Base-by-base conservation (phyloP, 2,113 vertebrate species). In the Calyptomena viridis region DNA sequence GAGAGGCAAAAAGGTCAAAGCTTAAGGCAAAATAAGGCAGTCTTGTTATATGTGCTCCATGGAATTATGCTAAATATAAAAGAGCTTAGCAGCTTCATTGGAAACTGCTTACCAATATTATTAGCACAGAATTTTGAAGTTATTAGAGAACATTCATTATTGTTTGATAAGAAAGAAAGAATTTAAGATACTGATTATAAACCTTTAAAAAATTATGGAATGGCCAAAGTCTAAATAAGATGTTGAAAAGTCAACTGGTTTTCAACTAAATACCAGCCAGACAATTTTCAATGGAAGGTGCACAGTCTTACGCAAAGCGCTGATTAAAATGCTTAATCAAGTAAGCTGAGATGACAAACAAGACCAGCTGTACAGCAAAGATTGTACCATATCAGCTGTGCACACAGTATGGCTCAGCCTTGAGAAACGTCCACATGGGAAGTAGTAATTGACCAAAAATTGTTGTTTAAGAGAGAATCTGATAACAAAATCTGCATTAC, bases 251-350 rank as follows among this genome's bases (percentile, higher is more conserved):
- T 92, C 85, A 95, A 33, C 66, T 83, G 66, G n/a, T 91, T 97
- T 95, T 92, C 66, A 82, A 22, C 73, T 85, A 92, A 94, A 85
- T 90, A 92, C 46, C 74, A 95, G 33, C 35, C 78, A 92, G 71
- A 50, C 15, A 53, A 75, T 94, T 95, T 97, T 90, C 74, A 92
- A 84, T 60, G 92, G 85, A 96, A 97, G 87, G 67, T 95, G 44
- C 28, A 84, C 28, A 53, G 20, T 95, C 84, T 86, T 90, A 83
- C 74, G 76, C 67, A 93, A 94, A 97, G 72, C 64, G 28, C 59
- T 89, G 94, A 92, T 97, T 97, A 94, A 96, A 95, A 89, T 92
- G 58, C 91, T 94, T 96, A 96, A 96, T 97, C 94, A 94, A 95
- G 87, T 89, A 87, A 87, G 46, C 85, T 0, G 2, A 94, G 87